Evolutionary conservation across 2,888 invertebrate species (phyloP).

Genomic region (Neoaliturus tenellus): DNA sequence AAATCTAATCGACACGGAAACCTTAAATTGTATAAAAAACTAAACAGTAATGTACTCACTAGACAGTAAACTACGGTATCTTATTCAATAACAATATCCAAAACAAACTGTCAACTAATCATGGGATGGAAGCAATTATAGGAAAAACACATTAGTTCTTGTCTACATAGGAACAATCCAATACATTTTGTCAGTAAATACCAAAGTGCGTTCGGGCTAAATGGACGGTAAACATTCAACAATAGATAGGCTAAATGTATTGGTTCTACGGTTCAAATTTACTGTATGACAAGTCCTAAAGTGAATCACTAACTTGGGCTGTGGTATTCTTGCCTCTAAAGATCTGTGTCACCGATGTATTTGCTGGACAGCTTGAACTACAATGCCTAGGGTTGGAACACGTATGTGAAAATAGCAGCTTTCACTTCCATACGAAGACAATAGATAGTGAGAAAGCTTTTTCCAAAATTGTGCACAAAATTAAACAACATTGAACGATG

Average conservation of each 20-base stretch:
- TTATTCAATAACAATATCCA: no score
- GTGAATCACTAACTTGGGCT: background rate
- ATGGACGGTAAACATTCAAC: background rate
- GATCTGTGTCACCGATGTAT: background rate
- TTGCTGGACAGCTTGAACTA: background rate
- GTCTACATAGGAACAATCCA: background rate
- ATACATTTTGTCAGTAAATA: background rate
- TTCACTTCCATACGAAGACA: background rate
- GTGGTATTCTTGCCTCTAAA: background rate
- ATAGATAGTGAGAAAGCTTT: background rate
- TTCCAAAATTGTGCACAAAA: no score
- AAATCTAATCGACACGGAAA: no score
- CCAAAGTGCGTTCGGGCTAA: conserved; percentile 8
- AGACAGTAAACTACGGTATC: no score
- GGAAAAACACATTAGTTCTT: background rate
- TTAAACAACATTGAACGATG: no score
- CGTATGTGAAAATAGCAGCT: background rate
- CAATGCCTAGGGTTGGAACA: background rate
- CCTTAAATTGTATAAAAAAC: no score
- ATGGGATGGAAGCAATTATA: background rate
- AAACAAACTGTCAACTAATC: background rate
- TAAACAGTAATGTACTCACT: no score
- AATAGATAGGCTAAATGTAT: conserved; percentile 25
- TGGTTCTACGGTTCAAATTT: conserved; percentile 7
- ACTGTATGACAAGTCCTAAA: background rate